These are phyloP conservation scores for Paelopatides confundens DNA, from an alignment of 53 echinoderm and acorn worm species.

Conservation along the genomic window DNA sequence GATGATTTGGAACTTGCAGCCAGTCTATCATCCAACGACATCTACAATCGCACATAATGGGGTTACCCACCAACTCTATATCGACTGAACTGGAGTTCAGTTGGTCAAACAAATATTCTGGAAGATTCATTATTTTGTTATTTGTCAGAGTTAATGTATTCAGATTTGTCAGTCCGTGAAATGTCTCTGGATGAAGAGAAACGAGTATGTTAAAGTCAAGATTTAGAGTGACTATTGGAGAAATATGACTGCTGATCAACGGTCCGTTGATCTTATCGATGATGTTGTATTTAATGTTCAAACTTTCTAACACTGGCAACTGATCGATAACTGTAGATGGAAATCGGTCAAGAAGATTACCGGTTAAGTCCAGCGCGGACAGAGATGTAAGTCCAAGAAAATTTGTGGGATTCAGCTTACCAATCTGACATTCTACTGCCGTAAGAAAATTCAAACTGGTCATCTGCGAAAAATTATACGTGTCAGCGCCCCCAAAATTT, in stretches of 20 bases:
- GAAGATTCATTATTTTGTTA: neutral
- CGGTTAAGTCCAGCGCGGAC: neutral
- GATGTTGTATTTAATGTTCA: neutral
- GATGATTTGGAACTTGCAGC: neutral
- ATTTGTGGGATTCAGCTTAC: neutral
- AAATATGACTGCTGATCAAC: neutral
- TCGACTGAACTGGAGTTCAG: neutral
- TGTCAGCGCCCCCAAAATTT: neutral
- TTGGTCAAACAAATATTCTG: neutral
- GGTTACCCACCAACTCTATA: constrained; percentile 5
- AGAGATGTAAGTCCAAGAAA: neutral
- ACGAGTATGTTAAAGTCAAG: neutral
- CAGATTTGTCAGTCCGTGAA: constrained; percentile 2
- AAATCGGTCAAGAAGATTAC: neutral
- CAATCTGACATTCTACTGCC: neutral
- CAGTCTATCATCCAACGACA: neutral
- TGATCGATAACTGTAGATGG: neutral
- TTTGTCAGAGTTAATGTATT: neutral
- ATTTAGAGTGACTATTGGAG: neutral
- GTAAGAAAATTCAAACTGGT: neutral
- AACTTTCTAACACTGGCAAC: neutral
- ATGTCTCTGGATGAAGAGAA: neutral
- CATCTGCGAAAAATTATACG: neutral
- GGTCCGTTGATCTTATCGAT: neutral
- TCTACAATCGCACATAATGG: neutral